These are phyloP conservation scores for Hipposideros armiger DNA, from an alignment of 2,113 vertebrate genomes.

Conservation along the genomic window DNA sequence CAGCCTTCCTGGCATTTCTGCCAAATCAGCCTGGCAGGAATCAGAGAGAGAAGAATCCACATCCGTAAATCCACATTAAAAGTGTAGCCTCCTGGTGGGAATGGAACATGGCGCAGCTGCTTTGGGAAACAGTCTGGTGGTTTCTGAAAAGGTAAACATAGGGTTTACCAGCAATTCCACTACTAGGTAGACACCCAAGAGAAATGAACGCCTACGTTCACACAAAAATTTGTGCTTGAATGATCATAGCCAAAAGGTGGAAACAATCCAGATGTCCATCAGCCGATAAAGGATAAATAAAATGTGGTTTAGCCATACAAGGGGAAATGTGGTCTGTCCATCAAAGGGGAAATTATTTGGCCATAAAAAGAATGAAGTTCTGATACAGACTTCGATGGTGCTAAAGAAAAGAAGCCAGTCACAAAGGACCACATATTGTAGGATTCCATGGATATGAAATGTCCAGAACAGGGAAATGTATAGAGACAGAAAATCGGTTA, in stretches of 20 bases:
- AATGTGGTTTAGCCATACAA: fast-evolving
- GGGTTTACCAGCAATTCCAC: neutral
- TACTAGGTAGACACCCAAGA: neutral
- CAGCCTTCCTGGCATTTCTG: neutral
- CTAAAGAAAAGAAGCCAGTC: neutral
- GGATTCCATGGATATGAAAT: neutral
- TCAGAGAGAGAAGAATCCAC: neutral
- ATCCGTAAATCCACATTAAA: neutral
- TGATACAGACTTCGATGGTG: neutral
- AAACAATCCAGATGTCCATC: neutral
- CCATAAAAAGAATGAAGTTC: neutral
- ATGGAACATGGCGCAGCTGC: neutral
- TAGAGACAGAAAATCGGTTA: neutral
- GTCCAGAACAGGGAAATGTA: neutral
- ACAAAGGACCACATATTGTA: neutral
- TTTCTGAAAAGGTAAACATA: neutral
- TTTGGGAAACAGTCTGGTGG: neutral
- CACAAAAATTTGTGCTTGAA: neutral
- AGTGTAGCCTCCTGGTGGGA: neutral
- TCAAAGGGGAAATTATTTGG: too few relatives aligned
- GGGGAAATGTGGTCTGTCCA: too few relatives aligned
- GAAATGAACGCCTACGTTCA: neutral
- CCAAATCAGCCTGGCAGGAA: neutral
- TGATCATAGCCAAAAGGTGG: neutral
- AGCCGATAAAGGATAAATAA: neutral